Evolutionary conservation across 1,140 invertebrate genomes (phyloP), one percentile per base, ranked within the genome.

Genomic region (Pseudomyrmex sp.): DNA sequence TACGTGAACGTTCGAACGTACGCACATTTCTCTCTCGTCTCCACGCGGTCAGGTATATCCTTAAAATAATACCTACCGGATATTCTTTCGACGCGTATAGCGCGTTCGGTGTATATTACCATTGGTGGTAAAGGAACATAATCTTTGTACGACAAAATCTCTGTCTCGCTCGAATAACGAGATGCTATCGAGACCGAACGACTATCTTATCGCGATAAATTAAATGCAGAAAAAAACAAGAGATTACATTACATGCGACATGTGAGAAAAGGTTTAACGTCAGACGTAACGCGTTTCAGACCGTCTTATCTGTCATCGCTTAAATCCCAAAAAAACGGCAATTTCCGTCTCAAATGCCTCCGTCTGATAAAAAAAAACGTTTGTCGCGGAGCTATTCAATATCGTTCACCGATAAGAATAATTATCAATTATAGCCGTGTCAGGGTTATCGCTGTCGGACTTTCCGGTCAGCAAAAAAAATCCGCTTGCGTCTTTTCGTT

Each of bases 341-440:
- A 2, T 68, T 48, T 66, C 44, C 12, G 44, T 66, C 35, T 10
- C 1, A 76, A 48, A 54, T 23, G 65, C 1, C 13, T 77, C 48
- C 13, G 4, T 9, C 18, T 50, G n/a, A 77, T 77, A 18, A 54
- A 35, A 35, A 77, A 54, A 68, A 20, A 23, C 5, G 1, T 13
- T 66, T 15, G n/a, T 12, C 50, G 7, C 12, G 48, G n/a, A 35
- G 0, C 35, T 35, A 35, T 35, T 35, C 5, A 35, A 35, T 35
- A 35, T 35, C 5, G 61, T 44, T 18, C 20, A n/a, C 20, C 2
- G 54, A 59, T 73, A 73, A 73, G 13, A 59, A 3, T 1, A 48
- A 68, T 77, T 68, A 56, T 75, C 46, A 66, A 76, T 76, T 76
- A 65, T 10, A 75, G 20, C 12, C 12, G 13, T 56, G 48, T 56